A percentile compares a stretch with the other conserved stretches of the same genome.
phyloP scores from a whole-genome alignment of 1,140 invertebrate species.

The Panulirus ornatus region DNA sequence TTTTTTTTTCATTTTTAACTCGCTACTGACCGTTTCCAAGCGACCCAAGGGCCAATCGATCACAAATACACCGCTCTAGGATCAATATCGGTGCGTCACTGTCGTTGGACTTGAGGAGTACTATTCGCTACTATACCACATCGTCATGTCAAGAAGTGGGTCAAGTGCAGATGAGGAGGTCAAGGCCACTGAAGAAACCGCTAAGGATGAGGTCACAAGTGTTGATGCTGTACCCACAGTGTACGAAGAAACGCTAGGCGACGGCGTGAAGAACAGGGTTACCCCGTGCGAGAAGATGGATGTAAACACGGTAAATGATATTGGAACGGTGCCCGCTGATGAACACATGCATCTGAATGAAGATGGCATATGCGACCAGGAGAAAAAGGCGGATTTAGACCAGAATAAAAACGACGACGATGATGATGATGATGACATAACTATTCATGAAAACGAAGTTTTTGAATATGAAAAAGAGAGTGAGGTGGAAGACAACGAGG shows the following conservation, averaged over 20 bases:
- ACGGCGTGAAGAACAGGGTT: neutral
- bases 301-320: neutral
- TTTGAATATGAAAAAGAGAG: neutral
- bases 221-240: neutral
- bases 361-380: neutral
- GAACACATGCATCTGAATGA: neutral
- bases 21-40: slow-evolving; percentile 1
- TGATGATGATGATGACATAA: neutral
- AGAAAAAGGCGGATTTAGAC: neutral
- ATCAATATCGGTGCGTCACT: slow-evolving; percentile 6
- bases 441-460: neutral
- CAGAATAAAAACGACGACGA: no score
- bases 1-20: slow-evolving; percentile 25
- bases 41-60: slow-evolving; percentile 38
- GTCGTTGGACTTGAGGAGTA: neutral
- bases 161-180: slow-evolving; percentile 42
- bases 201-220: neutral
- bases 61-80: neutral
- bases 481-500: neutral
- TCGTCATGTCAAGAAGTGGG: slow-evolving; percentile 40
- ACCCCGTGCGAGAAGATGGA: neutral
- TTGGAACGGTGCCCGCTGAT: neutral
- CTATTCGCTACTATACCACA: neutral
- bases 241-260: neutral
- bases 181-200: slow-evolving; percentile 50